phyloP scores from a whole-genome alignment of 2,888 invertebrate species.

The Xylophagus ater region DNA sequence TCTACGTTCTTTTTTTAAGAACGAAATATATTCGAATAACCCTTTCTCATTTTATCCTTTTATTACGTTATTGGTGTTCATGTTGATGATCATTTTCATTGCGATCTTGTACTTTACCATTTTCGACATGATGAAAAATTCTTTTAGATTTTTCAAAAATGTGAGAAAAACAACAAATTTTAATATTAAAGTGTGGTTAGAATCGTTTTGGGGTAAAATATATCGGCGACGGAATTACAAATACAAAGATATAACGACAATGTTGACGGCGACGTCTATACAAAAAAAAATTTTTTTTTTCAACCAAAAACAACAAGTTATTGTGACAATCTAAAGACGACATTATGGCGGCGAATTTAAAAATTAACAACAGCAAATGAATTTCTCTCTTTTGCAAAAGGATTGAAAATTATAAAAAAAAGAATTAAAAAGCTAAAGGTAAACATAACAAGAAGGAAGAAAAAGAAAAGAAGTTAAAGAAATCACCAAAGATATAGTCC shows the following conservation, averaged over 20 bases:
- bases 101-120: conserved; percentile 17
- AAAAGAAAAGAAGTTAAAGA: conserved; percentile 2
- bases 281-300: too few species aligned
- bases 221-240: conserved; percentile 1
- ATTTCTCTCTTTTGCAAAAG: conserved; percentile 12
- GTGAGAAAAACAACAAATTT: too few species aligned
- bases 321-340: conserved; percentile 17
- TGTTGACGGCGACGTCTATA: too few species aligned
- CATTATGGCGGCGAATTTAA: conserved; percentile 19
- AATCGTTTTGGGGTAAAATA: neutral
- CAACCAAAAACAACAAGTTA: conserved; percentile 13
- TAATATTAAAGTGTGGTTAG: too few species aligned
- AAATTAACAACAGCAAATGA: conserved; percentile 18
- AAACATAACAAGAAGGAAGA: neutral
- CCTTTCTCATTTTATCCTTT: too few species aligned
- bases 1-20: too few species aligned
- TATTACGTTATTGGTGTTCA: too few species aligned
- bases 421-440: neutral
- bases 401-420: neutral
- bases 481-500: too few species aligned
- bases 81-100: conserved; percentile 12
- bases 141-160: too few species aligned
- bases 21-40: too few species aligned
- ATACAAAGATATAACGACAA: neutral
- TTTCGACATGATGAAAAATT: conserved; percentile 18